Evolutionary conservation across 1,140 invertebrate genomes (phyloP), one percentile per base, ranked within the genome.

Genomic region (Meloidogyne chitwoodi): DNA sequence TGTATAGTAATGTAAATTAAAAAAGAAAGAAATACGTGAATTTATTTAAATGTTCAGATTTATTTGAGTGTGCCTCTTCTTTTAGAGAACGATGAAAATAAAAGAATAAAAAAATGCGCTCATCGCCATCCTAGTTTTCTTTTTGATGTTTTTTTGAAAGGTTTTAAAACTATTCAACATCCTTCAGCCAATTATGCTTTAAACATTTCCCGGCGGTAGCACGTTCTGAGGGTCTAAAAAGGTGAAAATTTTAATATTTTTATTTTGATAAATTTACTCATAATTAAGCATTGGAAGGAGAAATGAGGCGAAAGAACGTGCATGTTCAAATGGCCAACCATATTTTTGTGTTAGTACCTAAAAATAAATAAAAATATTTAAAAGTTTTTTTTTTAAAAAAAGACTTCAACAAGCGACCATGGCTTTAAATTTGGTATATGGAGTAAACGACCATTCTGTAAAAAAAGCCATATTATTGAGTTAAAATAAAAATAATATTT

Each of bases 281-380:
- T 94, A 97, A 80, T 93, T 91, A 81, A 98, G 90, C 95, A 98
- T 98, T 66, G 94, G 95, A 80, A 92, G 91, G 75, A 98, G 90
- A 89, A 98, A 98, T 84, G 93, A 92, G 41, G 93, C 91, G 90
- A 98, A 97, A 77, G 92, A 92, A 82, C 91, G 91, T 10, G 95
- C 96, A 84, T 94, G 92, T 74, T 91, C 90, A 38, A 91, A 89
- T 80, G 91, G 90, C 95, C 95, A 98, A 83, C 95, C 92, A 89
- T 98, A 98, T 87, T 98, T 97, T 86, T 98, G 94, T 22, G 91
- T 92, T 41, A 98, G 89, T 68, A 98, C 94, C 83, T 94, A 31
- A 65, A 61, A 19, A 61, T 62, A 0, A 22, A 27, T 16, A 22
- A 22, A 62, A 14, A 5, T 27, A 65, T 72, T 64, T 73, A 6